Base-by-base conservation (phyloP, 2,797 vertebrate genomes). In the Hyperoplus immaculatus region DNA sequence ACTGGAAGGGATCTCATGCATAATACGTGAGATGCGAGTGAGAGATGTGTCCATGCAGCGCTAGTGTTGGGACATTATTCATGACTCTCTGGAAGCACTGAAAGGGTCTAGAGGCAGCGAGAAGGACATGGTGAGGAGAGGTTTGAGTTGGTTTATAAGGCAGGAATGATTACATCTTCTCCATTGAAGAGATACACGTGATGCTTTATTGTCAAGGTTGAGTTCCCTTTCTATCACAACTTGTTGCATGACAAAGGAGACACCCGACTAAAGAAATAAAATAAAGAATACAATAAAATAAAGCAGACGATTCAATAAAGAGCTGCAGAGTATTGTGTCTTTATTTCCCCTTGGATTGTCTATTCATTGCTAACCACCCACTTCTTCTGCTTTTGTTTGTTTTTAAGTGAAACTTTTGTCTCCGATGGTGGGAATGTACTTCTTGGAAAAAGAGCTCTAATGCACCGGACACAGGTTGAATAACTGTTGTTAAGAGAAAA, bases 1-100 rank as follows among this genome's bases (percentile, higher is more conserved):
- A 91, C 80, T 81, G 86, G 79, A 89, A 86, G 54, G 81, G 78
- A 88, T 78, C 62, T 91, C 69, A 89, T 91, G 76, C 83, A 91
- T 91, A 81, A 92, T 90, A 79, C 2, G 77, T 75, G 85, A 92
- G 74, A 49, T 45, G 67, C 70, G 21, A 21, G 21, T 78, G 29
- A 51, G 76, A 75, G 41, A 36, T 54, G 72, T 67, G 77, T 29
- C 75, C 59, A 47, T 18, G 3, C 47, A 50, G 76, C 21, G 10
- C 45, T 47, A 14, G 45, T 18, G 41, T 36, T 59, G 77, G 68
- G 67, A 81, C 69, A 88, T 90, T 72, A 90, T 89, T 82, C 75
- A 90, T 75, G 72, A 83, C 13, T 57, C 58, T 57, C 21, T 21
- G 21, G 18, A 7, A 8, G 29, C 12, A 57, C 38, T 36, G 4